Evolutionary conservation across 2,797 vertebrate genomes (phyloP).

Genomic region (Argyrosomus regius): DNA sequence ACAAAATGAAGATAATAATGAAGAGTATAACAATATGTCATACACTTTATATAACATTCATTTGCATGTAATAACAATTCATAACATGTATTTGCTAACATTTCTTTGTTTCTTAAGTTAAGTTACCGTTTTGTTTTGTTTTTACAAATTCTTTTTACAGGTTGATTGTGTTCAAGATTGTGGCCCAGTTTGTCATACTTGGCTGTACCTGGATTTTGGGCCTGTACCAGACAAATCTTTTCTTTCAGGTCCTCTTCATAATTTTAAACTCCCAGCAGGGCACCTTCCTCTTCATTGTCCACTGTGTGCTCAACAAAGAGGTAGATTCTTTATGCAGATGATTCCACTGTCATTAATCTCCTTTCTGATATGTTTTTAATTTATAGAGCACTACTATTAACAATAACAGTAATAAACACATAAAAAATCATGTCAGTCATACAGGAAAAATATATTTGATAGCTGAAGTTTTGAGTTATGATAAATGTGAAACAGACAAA

Average conservation of each 20-base stretch:
- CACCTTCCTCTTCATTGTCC: slow-evolving; percentile 82
- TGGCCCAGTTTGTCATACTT: slow-evolving; percentile 81
- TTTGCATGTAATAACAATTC: background rate
- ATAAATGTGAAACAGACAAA: no score
- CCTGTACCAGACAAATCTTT: slow-evolving; percentile 70
- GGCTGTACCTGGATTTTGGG: slow-evolving; percentile 83
- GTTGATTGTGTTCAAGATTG: slow-evolving; percentile 79
- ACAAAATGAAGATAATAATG: no score
- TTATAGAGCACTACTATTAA: background rate
- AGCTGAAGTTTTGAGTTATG: background rate
- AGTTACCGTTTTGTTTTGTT: no score
- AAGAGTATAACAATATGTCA: background rate
- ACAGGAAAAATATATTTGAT: no score
- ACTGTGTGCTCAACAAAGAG: slow-evolving; percentile 83
- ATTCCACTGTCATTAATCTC: background rate
- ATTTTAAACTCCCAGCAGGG: slow-evolving; percentile 84
- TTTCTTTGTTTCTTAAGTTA: background rate
- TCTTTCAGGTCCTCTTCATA: slow-evolving; percentile 78
- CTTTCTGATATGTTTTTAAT: background rate
- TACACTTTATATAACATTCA: background rate
- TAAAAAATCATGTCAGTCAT: no score
- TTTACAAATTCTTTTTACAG: slow-evolving; percentile 49
- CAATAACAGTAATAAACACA: background rate
- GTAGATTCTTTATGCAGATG: slow-evolving; percentile 43
- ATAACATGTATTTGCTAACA: no score